These are phyloP conservation scores for Meriones psammophilus DNA, from an alignment of 2,797 vertebrate genomes.

Conservation along the genomic window DNA sequence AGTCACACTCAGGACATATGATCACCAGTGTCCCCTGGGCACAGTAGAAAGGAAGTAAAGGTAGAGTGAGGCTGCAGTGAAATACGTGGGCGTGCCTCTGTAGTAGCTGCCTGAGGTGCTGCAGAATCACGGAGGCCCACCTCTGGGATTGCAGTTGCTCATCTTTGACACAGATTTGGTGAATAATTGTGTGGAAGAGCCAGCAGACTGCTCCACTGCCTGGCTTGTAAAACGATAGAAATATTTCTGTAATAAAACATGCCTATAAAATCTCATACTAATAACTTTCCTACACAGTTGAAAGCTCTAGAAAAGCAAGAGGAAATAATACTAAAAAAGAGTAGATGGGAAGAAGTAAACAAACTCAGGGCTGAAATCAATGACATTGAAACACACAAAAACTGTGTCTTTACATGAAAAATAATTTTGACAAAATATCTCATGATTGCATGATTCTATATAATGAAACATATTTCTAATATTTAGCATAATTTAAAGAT, in stretches of 20 bases:
- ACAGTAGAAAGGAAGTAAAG: not conserved
- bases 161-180: not conserved
- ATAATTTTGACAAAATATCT: not conserved
- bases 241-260: conserved; percentile 11
- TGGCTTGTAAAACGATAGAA: not conserved
- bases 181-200: not conserved
- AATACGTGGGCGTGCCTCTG: not conserved
- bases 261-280: not conserved
- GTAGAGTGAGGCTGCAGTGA: not conserved
- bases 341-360: not conserved
- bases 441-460: not conserved
- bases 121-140: not conserved
- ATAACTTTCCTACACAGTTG: not conserved
- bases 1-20: not conserved
- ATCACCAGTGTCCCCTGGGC: not conserved
- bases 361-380: not conserved
- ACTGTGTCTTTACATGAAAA: not conserved
- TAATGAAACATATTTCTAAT: not conserved
- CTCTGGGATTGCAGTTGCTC: not conserved
- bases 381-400: not conserved
- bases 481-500: conserved; percentile 27
- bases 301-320: not conserved
- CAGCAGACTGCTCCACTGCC: not conserved
- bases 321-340: not conserved
- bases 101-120: not conserved